A percentile compares a stretch with the other conserved stretches of the same genome.
These are phyloP conservation scores for Neomonachus schauinslandi DNA, from an alignment of 2,113 vertebrate genomes.

Conservation along the genomic window DNA sequence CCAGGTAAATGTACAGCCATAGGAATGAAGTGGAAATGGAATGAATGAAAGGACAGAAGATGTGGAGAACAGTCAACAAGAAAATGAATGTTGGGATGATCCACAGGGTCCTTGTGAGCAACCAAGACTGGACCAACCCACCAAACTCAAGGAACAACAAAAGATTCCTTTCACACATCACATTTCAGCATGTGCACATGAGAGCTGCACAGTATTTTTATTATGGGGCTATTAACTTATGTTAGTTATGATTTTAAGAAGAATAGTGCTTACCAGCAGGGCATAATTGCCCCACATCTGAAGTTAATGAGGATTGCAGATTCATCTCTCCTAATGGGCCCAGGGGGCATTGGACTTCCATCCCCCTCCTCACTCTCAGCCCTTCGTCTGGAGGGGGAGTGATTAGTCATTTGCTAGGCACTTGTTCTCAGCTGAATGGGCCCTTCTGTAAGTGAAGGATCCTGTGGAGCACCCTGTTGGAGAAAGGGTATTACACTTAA, in stretches of 20 bases:
- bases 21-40: neutral
- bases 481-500: slow-evolving; percentile 37
- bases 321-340: neutral
- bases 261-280: neutral
- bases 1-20: neutral
- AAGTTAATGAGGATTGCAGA: neutral
- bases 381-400: slow-evolving; percentile 33
- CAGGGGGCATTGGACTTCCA: neutral
- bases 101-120: neutral
- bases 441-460: slow-evolving; percentile 24
- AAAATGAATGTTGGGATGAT: neutral
- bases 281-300: neutral
- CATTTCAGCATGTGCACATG: neutral
- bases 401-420: slow-evolving; percentile 50
- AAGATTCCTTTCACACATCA: neutral
- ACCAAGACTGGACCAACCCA: neutral
- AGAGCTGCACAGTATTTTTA: neutral
- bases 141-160: neutral
- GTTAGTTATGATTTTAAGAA: slow-evolving; percentile 45
- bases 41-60: neutral
- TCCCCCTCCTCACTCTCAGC: neutral
- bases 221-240: slow-evolving; percentile 4
- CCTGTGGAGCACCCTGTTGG: neutral
- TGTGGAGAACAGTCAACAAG: neutral
- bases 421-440: slow-evolving; percentile 49